Conservation (phyloP, 2,888 invertebrate species). For the Proisotoma minuta region DNA sequence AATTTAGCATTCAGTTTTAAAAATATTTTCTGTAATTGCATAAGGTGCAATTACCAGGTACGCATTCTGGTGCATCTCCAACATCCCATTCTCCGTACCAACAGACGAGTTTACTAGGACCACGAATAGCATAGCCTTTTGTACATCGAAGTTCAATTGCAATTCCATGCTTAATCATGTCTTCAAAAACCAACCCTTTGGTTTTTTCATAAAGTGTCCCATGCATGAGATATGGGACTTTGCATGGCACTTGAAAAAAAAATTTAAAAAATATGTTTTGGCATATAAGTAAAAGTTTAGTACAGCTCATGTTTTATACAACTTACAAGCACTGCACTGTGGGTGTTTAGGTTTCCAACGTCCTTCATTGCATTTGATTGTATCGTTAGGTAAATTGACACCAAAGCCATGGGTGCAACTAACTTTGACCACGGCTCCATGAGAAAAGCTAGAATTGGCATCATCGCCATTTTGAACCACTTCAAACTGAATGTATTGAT, state of each 20-base stretch:
- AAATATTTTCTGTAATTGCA: background rate
- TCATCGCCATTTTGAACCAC: slow-evolving; percentile 67
- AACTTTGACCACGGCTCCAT: slow-evolving; percentile 70
- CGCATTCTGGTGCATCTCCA: slow-evolving; percentile 67
- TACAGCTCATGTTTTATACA: background rate
- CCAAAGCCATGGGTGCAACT: slow-evolving; percentile 74
- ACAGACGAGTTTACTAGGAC: slow-evolving; percentile 68
- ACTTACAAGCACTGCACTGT: slow-evolving; percentile 71
- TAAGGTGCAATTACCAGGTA: slow-evolving; percentile 61
- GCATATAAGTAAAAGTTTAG: background rate
- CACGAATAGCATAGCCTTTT: slow-evolving; percentile 61
- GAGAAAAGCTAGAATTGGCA: slow-evolving; percentile 66
- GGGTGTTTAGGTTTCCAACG: slow-evolving; percentile 80
- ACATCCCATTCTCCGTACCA: slow-evolving; percentile 79
- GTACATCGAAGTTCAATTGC: slow-evolving; percentile 71
- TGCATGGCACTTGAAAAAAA: slow-evolving; percentile 60
- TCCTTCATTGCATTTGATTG: slow-evolving; percentile 75
- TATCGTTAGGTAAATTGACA: slow-evolving; percentile 69
- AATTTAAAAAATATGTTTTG: background rate
- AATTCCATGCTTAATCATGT: slow-evolving; percentile 62
- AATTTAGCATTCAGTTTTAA: background rate
- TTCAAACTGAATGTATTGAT: slow-evolving; percentile 64
- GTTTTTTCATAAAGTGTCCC: slow-evolving; percentile 44
- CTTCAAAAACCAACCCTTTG: slow-evolving; percentile 49
- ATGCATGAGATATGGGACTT: slow-evolving; percentile 41